These are phyloP conservation scores for Opisthocomus hoazin DNA, from an alignment of 2,113 vertebrate genomes.

Conservation along the genomic window DNA sequence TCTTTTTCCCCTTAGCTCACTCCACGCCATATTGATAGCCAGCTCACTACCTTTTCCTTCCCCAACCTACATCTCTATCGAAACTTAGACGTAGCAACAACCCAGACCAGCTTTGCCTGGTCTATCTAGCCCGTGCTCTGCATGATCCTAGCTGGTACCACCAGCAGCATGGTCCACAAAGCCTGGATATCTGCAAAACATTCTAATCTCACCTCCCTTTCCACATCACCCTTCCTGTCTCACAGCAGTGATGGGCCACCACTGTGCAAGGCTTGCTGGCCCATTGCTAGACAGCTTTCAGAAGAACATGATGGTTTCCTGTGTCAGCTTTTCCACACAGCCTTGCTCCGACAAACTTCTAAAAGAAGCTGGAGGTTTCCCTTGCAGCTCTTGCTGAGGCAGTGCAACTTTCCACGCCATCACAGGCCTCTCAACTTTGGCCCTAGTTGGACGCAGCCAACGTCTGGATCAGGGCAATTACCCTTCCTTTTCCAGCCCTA, in stretches of 20 bases:
- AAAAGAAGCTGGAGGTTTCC: not conserved
- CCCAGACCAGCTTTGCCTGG: not conserved
- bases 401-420: accelerated
- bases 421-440: not conserved
- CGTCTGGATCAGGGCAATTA: accelerated
- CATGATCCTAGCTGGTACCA: not conserved
- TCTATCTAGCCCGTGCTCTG: not conserved
- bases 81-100: not conserved
- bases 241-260: accelerated
- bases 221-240: not conserved
- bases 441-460: not conserved
- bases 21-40: not conserved
- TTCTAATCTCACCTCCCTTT: not conserved
- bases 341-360: not conserved
- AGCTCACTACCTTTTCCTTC: not conserved
- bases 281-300: not conserved
- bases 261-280: not conserved
- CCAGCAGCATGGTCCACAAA: not conserved
- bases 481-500: not conserved
- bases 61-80: not conserved
- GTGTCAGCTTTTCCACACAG: not conserved
- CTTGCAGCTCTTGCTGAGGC: not conserved
- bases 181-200: not conserved
- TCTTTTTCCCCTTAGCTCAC: not conserved
- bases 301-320: not conserved